phyloP scores from a whole-genome alignment of 2,797 vertebrate genomes.

The Enteromius fasciolatus region DNA sequence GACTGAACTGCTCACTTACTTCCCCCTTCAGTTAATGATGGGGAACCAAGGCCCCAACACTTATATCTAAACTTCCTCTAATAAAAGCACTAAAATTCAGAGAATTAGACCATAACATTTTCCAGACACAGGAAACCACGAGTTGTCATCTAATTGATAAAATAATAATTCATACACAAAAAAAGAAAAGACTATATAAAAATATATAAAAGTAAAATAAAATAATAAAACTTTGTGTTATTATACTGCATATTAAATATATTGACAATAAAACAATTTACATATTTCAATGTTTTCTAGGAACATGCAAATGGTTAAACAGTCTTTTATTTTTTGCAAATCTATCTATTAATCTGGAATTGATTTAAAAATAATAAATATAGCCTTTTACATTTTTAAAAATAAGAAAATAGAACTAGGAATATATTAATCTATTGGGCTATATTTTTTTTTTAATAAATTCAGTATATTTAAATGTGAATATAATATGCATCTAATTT shows the following conservation, averaged over 20 bases:
- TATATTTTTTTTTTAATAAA: background rate
- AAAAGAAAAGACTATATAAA: background rate
- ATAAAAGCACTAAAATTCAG: background rate
- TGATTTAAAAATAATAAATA: background rate
- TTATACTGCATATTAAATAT: background rate
- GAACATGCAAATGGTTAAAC: background rate
- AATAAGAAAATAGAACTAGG: background rate
- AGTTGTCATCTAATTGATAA: background rate
- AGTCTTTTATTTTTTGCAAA: background rate
- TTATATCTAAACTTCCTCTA: background rate
- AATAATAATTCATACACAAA: background rate
- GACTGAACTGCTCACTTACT: background rate
- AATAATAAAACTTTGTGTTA: background rate
- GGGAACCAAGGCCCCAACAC: background rate
- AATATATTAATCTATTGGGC: background rate
- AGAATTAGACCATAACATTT: background rate
- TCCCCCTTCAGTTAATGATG: background rate
- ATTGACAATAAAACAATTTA: background rate
- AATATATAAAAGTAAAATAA: background rate
- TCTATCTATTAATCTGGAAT: background rate
- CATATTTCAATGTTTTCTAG: background rate
- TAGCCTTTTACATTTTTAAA: background rate
- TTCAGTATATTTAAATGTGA: background rate
- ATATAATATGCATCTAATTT: no score
- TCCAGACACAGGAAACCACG: background rate